Conservation (phyloP, 2,888 invertebrate species). For the Plemyria rubiginata region DNA sequence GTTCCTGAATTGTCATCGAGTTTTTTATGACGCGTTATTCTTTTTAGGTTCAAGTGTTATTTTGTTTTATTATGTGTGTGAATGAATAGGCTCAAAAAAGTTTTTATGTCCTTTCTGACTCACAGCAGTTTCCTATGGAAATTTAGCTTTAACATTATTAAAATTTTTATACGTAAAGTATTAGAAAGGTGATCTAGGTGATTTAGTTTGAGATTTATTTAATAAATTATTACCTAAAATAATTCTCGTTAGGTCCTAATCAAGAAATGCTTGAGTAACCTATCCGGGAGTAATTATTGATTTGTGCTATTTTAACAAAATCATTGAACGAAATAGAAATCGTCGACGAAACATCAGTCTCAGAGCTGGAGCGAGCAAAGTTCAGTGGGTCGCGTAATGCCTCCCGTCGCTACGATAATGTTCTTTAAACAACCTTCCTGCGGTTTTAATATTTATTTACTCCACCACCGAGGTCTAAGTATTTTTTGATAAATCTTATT, state of each 20-base stretch:
- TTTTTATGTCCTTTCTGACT: background rate
- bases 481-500: conserved; percentile 56
- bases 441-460: conserved; percentile 62
- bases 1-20: conserved; percentile 49
- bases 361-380: conserved; percentile 50
- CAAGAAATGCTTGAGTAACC: background rate
- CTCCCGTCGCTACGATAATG: conserved; percentile 53
- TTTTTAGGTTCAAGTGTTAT: conserved; percentile 18
- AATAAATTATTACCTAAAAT: background rate
- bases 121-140: background rate
- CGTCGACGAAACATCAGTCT: conserved; percentile 47
- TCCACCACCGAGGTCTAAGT: conserved; percentile 45
- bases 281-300: conserved; percentile 7
- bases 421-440: conserved; percentile 60
- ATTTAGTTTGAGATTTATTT: background rate
- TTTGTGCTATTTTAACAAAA: conserved; percentile 39
- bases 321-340: conserved; percentile 52
- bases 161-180: too few relatives aligned
- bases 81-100: conserved; percentile 2
- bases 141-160: too few relatives aligned
- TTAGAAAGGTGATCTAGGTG: background rate
- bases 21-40: conserved; percentile 37
- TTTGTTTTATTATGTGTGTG: conserved; percentile 20
- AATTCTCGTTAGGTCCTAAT: background rate
- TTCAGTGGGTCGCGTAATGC: conserved; percentile 62